phyloP scores from a whole-genome alignment of 2,888 invertebrate species.

The Acanthopleura granulata region DNA sequence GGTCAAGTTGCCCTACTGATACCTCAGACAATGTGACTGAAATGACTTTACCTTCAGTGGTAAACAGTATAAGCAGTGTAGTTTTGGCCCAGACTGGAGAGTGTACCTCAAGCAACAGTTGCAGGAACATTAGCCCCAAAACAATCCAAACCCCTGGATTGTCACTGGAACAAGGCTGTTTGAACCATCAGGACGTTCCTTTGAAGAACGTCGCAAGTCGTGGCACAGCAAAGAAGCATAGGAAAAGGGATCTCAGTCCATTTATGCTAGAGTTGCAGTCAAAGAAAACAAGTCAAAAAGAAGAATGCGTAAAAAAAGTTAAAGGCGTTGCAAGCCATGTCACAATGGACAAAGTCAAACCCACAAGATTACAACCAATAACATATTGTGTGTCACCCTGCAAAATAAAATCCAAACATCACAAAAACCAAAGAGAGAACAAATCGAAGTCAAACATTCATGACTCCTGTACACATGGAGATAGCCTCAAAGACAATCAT shows the following conservation, averaged over 20 bases:
- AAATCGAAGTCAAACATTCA: too few relatives aligned
- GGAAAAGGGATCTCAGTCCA: too few relatives aligned
- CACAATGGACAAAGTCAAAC: slow-evolving; percentile 6
- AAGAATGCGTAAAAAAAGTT: neutral
- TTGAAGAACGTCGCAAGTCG: too few relatives aligned
- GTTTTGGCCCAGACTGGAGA: neutral
- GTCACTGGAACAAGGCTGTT: neutral
- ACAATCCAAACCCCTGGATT: neutral
- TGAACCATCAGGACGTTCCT: too few relatives aligned
- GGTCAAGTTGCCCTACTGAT: neutral
- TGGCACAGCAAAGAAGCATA: too few relatives aligned
- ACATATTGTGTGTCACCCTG: too few relatives aligned
- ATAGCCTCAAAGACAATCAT: too few relatives aligned
- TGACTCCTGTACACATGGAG: too few relatives aligned
- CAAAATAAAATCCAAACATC: too few relatives aligned
- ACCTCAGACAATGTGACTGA: neutral
- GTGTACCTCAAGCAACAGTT: neutral
- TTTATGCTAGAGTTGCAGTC: too few relatives aligned
- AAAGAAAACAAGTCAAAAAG: too few relatives aligned
- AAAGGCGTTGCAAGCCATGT: neutral
- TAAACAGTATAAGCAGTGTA: slow-evolving; percentile 14
- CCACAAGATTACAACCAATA: neutral
- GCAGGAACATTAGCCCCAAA: neutral
- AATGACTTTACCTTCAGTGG: neutral
- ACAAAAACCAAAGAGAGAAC: too few relatives aligned